These are phyloP conservation scores for Myotis daubentonii DNA, from an alignment of 2,797 vertebrate genomes.

Conservation along the genomic window DNA sequence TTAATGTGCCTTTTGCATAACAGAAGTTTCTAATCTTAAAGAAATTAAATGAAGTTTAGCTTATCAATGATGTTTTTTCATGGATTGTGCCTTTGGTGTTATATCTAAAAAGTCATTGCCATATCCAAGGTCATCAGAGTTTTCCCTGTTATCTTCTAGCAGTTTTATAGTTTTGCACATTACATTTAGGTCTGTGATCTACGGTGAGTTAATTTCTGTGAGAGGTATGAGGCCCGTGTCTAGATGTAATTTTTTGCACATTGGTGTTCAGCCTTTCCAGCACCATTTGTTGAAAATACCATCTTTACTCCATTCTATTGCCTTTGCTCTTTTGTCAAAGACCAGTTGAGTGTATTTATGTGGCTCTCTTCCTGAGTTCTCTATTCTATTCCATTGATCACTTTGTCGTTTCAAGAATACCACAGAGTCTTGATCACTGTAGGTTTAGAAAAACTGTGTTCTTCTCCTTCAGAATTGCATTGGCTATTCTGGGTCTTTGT, in stretches of 20 bases:
- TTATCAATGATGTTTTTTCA: not conserved
- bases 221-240: not conserved
- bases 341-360: too few species aligned
- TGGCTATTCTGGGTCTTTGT: not conserved
- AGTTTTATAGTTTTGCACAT: not conserved
- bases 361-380: not conserved
- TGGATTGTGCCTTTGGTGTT: not conserved
- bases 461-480: not conserved
- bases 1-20: not conserved
- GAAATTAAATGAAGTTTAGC: not conserved
- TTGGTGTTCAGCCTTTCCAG: not conserved
- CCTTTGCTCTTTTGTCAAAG: too few species aligned
- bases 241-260: not conserved
- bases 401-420: not conserved
- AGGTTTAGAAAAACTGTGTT: not conserved
- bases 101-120: not conserved
- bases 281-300: too few species aligned
- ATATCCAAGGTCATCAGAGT: too few species aligned
- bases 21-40: not conserved
- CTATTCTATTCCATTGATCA: not conserved
- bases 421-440: not conserved
- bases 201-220: not conserved
- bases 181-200: not conserved
- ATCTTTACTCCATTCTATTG: too few species aligned
- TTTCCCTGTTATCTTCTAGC: not conserved